Evolutionary conservation across 2,797 vertebrate species (phyloP), one percentile per base, ranked within the genome.

Genomic region (Meda fulgida): DNA sequence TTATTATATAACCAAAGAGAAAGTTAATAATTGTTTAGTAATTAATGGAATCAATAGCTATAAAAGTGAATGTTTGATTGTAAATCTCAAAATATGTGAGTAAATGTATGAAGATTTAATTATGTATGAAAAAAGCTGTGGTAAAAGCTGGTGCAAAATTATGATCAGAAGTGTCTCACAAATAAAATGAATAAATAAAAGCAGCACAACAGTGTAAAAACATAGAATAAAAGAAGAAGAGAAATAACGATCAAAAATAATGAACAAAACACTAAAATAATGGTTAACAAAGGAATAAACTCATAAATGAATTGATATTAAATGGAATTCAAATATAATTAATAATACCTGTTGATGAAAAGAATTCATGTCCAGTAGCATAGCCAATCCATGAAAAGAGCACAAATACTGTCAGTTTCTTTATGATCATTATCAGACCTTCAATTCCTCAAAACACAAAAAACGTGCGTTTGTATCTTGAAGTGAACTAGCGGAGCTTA

Each of bases 301-400:
- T 19, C 0, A 48, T 72, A 0, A 19, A 19, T 10, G 0, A 4
- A 19, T 19, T 26, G 3, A 71, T 8, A 26, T 38, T 51, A 3
- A 10, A 38, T 10, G n/a, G 2, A 9, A 79, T 65, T 63, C 0
- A 63, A 29, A 66, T 7, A 65, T 26, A 65, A 46, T 9, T 7
- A 31, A 53, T 51, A 13, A 31, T 66, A 84, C 82, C 82, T 40
- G n/a, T 69, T 69, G 82, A 78, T 69, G 82, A 78, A 48, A 78
- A 43, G 7, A 84, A 3, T 43, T 78, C 82, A n/a, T 18, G 0
- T 0, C 18, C 26, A 55, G 34, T 26, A 16, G n/a, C 5, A 31
- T 2, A 29, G 72, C 23, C 18, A 19, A 31, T 14, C 43, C 18
- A 43, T 11, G 65, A 23, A 40, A 34, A 55, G 4, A 38, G 2